These are phyloP conservation scores for Drosophila mimetica DNA, from an alignment of 2,888 invertebrate genomes.

Conservation along the genomic window DNA sequence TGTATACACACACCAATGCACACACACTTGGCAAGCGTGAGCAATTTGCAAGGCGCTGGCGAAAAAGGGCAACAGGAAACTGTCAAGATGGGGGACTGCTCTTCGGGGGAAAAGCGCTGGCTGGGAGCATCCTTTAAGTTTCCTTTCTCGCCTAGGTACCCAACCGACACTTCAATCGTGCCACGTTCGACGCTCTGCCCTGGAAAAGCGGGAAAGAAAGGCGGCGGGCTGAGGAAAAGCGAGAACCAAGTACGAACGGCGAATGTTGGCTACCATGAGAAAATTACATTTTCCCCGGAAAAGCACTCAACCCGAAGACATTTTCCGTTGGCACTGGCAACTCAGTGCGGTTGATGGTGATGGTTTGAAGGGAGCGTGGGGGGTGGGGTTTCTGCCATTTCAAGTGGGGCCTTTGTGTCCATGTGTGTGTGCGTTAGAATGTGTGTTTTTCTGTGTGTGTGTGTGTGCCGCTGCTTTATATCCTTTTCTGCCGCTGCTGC, in stretches of 20 bases:
- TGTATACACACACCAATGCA: constrained; percentile 25
- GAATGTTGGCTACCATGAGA: constrained; percentile 72
- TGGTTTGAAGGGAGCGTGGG: constrained; percentile 11
- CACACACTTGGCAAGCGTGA: constrained; percentile 65
- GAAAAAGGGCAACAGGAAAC: constrained; percentile 79
- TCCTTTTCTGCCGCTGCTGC: constrained; percentile 56
- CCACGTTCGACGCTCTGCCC: constrained; percentile 67
- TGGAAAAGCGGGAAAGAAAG: constrained; percentile 20
- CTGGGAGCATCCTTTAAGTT: constrained; percentile 73
- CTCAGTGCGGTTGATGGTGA: constrained; percentile 42
- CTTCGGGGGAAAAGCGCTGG: constrained; percentile 20
- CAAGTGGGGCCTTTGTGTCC: constrained; percentile 62
- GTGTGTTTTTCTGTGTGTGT: constrained; percentile 43
- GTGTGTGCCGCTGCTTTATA: constrained; percentile 51
- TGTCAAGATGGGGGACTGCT: constrained; percentile 47
- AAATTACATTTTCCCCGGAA: constrained; percentile 82
- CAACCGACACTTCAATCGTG: constrained; percentile 78
- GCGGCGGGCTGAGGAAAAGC: constrained; percentile 30
- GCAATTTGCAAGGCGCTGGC: constrained; percentile 76
- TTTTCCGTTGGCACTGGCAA: constrained; percentile 73
- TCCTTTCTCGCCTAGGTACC: constrained; percentile 76
- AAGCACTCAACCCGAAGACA: constrained; percentile 79
- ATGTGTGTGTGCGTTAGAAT: constrained; percentile 32
- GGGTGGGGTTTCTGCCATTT: constrained; percentile 60
- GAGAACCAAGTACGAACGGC: constrained; percentile 39